Percentiles rank a stretch among this genome's conserved stretches.
Conservation (phyloP, 2,113 vertebrate genomes). For the Oncorhynchus clarkii region DNA sequence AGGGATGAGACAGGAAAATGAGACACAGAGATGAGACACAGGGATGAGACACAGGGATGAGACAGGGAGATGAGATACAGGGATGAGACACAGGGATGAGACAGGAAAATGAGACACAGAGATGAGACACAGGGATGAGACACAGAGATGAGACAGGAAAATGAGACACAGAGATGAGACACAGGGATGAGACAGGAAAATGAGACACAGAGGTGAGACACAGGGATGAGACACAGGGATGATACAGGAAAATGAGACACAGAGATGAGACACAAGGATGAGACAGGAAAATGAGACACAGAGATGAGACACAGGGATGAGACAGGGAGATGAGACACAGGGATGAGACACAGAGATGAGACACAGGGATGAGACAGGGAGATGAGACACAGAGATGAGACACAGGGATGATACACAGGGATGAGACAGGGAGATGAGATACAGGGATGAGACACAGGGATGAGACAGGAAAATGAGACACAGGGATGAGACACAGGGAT, state of each 20-base stretch:
- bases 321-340: no score
- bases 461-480: no score
- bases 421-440: not conserved
- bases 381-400: not conserved
- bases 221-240: not conserved
- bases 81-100: no score
- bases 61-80: no score
- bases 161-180: no score
- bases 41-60: no score
- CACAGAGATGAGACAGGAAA: not conserved
- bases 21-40: no score
- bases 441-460: not conserved
- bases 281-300: no score
- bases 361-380: not conserved
- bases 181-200: not conserved
- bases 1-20: not conserved
- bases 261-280: not conserved
- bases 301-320: no score
- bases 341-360: no score
- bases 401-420: not conserved
- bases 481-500: not conserved
- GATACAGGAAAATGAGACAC: not conserved
- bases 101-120: no score
- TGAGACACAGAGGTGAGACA: not conserved
- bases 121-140: no score